Evolutionary conservation across 2,888 invertebrate genomes (phyloP), one percentile per base, ranked within the genome.

Genomic region (Hypsopygia costalis): DNA sequence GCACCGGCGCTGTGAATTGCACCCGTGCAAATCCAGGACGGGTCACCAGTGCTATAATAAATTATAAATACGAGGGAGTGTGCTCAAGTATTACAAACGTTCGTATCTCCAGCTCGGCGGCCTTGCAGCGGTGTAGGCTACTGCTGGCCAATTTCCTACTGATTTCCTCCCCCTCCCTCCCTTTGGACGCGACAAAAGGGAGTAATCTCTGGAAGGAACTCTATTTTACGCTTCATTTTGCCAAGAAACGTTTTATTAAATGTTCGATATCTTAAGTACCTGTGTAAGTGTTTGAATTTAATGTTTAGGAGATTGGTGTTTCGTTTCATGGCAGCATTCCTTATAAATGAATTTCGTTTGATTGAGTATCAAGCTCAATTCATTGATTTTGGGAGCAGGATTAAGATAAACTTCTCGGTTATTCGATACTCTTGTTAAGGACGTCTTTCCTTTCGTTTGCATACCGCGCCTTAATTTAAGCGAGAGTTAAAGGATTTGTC

Each of bases 211-310:
- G 69, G 60, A 72, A 76, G 76, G 73, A 82, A 81, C 73, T 78
- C 73, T 69, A 79, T 85, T 85, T 76, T 67, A 75, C 73, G 74
- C 71, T 77, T 76, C 74, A 81, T 76, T 81, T 69, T 70, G 62
- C 69, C 54, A 54, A 59, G 52, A 62, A 65, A 62, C 62, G 63
- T 69, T 71, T 73, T 69, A 69, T 67, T 68, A 61, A 68, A 68
- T 61, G 52, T 51, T 47, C 46, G 55, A 59, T 46, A 53, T 52
- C 36, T 40, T 58, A 53, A 56, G 48, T 61, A 59, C 54, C 55
- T 49, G 47, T 42, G 34, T 41, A 46, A 43, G 46, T 46, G 44
- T 46, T 51, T 11, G 30, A 29, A 29, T 30, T 37, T 36, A 37
- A 35, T 25, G 39, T 34, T 34, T 32, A 29, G n/a, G 31, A 39